phyloP scores from a whole-genome alignment of 2,113 vertebrate genomes.

The Petaurus breviceps region DNA sequence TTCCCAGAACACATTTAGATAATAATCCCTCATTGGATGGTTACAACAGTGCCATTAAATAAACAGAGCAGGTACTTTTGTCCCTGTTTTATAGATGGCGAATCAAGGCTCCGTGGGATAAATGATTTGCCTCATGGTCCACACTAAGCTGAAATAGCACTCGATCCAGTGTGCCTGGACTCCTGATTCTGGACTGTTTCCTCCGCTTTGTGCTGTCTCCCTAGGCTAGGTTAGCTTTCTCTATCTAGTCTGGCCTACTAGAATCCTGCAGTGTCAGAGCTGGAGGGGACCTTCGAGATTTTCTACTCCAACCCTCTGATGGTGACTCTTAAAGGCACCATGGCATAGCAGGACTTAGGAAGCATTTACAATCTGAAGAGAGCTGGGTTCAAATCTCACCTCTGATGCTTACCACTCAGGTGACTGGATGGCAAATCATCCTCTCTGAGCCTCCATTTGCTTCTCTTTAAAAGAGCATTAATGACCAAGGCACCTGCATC shows the following conservation, averaged over 20 bases:
- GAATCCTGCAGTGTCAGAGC: background rate
- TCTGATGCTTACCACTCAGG: background rate
- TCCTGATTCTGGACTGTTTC: background rate
- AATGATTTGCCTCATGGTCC: background rate
- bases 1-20: background rate
- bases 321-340: background rate
- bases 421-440: background rate
- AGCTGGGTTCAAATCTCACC: background rate
- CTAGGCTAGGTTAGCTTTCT: background rate
- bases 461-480: background rate
- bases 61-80: background rate
- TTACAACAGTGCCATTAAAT: background rate
- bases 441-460: background rate
- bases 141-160: background rate
- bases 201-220: background rate
- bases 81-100: background rate
- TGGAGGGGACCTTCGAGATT: background rate
- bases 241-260: background rate
- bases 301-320: background rate
- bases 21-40: background rate
- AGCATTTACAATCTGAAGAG: slow-evolving; percentile 7
- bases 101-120: background rate
- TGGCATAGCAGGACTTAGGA: background rate
- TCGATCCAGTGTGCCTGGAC: background rate
- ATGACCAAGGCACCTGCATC: too few relatives aligned